Base-by-base conservation (phyloP, 1,140 invertebrate species). In the Brachionus sp. region DNA sequence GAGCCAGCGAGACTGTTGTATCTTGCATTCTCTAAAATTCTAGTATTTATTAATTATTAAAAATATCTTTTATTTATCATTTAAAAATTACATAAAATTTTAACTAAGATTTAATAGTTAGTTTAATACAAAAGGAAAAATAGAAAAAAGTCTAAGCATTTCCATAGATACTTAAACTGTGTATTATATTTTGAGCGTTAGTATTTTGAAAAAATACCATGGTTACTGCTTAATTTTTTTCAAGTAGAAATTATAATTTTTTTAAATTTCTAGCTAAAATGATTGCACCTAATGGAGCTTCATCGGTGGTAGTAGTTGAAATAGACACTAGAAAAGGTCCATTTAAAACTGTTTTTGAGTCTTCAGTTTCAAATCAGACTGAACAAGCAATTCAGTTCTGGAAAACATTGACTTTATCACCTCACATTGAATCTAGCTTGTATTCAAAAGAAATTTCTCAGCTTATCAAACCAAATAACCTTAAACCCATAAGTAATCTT, bases 371-470 rank as follows among this genome's bases (percentile, higher is more conserved):
- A 10, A 80, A 57, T 44, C 77, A 80, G 42, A 62, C 46, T 13
- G 77, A 80, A 29, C 77, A 80, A 13, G 77, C 77, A 5, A 29
- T 80, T 62, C 77, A 80, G 25, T 80, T 80, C 25, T 80, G 77
- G 77, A 80, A 80, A 80, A 62, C 77, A 10, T 62, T 80, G 50
- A 62, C 50, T 35, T 25, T 80, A 12, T 23, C 77, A 5, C 77
- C 77, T 9, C 77, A 80, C n/a, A 80, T 80, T n/a, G 77, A 80
- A 66, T 80, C 77, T 19, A 80, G 77, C 35, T 44, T 80, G 39
- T 80, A 66, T 66, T 80, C 77, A 13, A 80, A 80, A 42, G 77
- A 80, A 66, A 80, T 80, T 42, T 62, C 35, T 19, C 77, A 80
- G 16, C 77, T 37, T 1, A 57, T 80, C 12, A 80, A 62, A 62